phyloP scores from a whole-genome alignment of 2,888 invertebrate species.

The Morinoia aosen region DNA sequence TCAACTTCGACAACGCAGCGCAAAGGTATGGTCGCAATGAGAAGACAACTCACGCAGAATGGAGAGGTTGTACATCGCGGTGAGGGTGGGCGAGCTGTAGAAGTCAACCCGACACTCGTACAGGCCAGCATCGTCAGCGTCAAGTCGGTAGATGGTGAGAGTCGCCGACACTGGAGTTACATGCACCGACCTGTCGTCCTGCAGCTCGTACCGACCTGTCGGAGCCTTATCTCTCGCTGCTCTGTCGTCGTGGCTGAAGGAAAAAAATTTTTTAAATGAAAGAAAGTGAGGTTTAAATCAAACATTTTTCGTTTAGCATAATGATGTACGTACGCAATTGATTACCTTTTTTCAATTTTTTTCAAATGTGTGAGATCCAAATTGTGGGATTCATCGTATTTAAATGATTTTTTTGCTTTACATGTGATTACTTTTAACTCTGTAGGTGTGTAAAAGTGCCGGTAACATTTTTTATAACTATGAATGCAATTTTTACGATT shows the following conservation, averaged over 20 bases:
- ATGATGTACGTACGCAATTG: too few species aligned
- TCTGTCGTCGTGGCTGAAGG: conserved; percentile 21
- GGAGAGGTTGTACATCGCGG: conserved; percentile 47
- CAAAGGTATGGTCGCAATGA: background rate
- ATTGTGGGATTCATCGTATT: too few species aligned
- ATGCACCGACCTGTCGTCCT: conserved; percentile 24
- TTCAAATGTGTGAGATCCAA: too few species aligned
- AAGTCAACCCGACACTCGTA: conserved; percentile 50
- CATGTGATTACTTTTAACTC: too few species aligned
- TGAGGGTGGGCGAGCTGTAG: conserved; percentile 39
- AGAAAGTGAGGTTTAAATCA: too few species aligned
- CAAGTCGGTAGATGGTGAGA: conserved; percentile 21
- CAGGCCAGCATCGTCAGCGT: conserved; percentile 19
- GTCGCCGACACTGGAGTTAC: conserved; percentile 18
- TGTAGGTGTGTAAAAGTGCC: too few species aligned
- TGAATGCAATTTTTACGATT: too few species aligned
- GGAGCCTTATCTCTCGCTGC: background rate
- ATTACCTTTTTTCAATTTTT: too few species aligned
- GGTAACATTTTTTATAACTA: too few species aligned
- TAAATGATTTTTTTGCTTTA: too few species aligned
- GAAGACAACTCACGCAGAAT: conserved; percentile 13
- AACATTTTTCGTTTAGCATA: too few species aligned
- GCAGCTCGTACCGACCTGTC: background rate
- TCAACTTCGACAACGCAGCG: too few species aligned
- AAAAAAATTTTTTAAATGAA: background rate